Conservation (phyloP, 2,888 invertebrate species). For the Mantis religiosa region DNA sequence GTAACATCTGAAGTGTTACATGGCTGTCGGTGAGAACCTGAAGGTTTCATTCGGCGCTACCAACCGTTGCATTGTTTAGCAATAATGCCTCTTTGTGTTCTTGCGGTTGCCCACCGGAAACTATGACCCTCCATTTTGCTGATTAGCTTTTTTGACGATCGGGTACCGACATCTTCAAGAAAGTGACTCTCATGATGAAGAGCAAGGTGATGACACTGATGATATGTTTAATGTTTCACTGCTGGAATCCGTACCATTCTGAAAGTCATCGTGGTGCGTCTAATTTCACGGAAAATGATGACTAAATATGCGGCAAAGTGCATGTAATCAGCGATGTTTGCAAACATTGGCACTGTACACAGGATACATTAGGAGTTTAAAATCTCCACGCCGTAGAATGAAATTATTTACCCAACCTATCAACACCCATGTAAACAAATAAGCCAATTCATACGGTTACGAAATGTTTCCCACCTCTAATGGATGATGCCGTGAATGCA, state of each 20-base stretch:
- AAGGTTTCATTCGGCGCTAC: neutral
- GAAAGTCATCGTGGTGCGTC: neutral
- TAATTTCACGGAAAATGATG: neutral
- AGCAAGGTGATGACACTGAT: neutral
- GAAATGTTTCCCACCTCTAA: too few relatives aligned
- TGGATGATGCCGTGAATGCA: too few relatives aligned
- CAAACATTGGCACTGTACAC: neutral
- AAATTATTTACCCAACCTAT: too few relatives aligned
- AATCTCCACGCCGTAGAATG: too few relatives aligned
- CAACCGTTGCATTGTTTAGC: conserved; percentile 28
- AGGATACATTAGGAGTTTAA: too few relatives aligned
- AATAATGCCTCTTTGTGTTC: conserved; percentile 27
- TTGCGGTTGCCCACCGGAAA: neutral
- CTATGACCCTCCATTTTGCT: conserved; percentile 5
- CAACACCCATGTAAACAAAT: too few relatives aligned
- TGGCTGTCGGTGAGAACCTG: neutral
- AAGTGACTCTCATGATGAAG: neutral
- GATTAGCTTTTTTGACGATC: neutral
- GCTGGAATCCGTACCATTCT: neutral
- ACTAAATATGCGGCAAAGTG: neutral
- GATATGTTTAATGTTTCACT: neutral
- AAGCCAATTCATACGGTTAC: too few relatives aligned
- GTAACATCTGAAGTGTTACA: neutral
- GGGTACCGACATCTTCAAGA: neutral
- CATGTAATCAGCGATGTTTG: neutral